Conservation (phyloP, 2,888 invertebrate genomes). For the Pollenia amentaria region DNA sequence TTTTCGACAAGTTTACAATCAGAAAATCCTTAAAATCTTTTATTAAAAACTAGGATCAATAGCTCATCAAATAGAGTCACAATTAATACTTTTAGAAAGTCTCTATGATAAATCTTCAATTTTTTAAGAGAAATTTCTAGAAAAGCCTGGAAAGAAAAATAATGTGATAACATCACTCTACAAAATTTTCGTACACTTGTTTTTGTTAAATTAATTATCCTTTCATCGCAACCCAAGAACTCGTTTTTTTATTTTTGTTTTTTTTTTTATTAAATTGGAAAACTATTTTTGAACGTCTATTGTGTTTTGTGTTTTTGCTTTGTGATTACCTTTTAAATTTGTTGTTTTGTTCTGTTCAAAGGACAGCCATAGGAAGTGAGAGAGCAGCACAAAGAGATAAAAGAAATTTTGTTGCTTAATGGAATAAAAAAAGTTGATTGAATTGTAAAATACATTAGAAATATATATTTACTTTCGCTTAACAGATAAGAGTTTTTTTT, state of each 20-base stretch:
- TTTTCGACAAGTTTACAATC: no score
- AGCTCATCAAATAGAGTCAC: no score
- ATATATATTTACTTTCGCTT: background rate
- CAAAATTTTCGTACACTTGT: background rate
- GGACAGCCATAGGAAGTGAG: background rate
- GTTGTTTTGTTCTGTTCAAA: background rate
- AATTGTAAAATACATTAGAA: conserved; percentile 28
- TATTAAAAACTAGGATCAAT: no score
- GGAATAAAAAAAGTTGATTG: background rate
- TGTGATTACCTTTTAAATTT: background rate
- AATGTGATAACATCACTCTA: conserved; percentile 14
- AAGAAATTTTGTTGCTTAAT: conserved; percentile 29
- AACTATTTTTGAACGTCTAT: conserved; percentile 13
- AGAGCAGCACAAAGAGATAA: conserved; percentile 16
- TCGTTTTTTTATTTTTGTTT: background rate
- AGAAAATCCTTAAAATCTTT: no score
- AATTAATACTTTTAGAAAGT: no score
- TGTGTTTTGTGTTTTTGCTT: conserved; percentile 5
- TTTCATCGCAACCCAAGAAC: conserved; percentile 1
- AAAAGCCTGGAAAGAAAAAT: no score
- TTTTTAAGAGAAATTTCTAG: no score
- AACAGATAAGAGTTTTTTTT: background rate
- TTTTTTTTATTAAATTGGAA: conserved; percentile 10
- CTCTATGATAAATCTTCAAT: no score
- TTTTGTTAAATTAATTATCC: conserved; percentile 38